Percentiles rank a stretch among this genome's conserved stretches.
Conservation (phyloP, 2,888 invertebrate species). For the Epinotia bilunana region DNA sequence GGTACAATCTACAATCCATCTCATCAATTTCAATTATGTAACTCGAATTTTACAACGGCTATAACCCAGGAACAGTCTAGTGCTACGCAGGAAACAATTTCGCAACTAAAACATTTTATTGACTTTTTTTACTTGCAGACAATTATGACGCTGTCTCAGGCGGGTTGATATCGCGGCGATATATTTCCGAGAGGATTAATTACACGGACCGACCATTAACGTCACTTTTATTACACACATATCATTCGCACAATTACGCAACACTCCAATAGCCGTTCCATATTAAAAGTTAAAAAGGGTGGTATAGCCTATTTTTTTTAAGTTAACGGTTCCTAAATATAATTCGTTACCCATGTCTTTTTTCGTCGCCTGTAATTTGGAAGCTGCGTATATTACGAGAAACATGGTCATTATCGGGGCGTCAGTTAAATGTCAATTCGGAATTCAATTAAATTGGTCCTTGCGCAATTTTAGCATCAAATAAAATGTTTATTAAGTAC, state of each 20-base stretch:
- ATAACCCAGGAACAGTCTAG: slow-evolving; percentile 21
- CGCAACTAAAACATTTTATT: slow-evolving; percentile 31
- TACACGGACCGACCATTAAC: slow-evolving; percentile 63
- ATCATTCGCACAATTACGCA: slow-evolving; percentile 63
- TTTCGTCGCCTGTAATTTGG: slow-evolving; percentile 20
- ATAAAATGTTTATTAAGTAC: slow-evolving; percentile 35
- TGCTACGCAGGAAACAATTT: slow-evolving; percentile 31
- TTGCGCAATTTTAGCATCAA: slow-evolving; percentile 34
- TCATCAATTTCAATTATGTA: slow-evolving; percentile 32
- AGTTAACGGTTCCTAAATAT: neutral
- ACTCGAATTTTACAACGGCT: slow-evolving; percentile 14
- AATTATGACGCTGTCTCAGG: slow-evolving; percentile 41
- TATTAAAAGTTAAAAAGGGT: slow-evolving; percentile 35
- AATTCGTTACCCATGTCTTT: slow-evolving; percentile 2
- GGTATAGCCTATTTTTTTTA: neutral
- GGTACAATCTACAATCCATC: neutral
- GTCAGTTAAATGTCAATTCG: slow-evolving; percentile 21
- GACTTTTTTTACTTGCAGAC: slow-evolving; percentile 38
- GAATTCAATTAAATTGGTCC: slow-evolving; percentile 27
- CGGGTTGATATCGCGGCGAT: slow-evolving; percentile 46
- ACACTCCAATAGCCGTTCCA: slow-evolving; percentile 50
- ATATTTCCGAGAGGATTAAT: too few species aligned
- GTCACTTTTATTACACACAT: slow-evolving; percentile 70
- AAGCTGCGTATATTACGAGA: slow-evolving; percentile 16
- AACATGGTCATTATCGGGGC: slow-evolving; percentile 18